These are phyloP conservation scores for Caenorhabditis sp. DNA, from an alignment of 2,888 invertebrate genomes.

Conservation along the genomic window DNA sequence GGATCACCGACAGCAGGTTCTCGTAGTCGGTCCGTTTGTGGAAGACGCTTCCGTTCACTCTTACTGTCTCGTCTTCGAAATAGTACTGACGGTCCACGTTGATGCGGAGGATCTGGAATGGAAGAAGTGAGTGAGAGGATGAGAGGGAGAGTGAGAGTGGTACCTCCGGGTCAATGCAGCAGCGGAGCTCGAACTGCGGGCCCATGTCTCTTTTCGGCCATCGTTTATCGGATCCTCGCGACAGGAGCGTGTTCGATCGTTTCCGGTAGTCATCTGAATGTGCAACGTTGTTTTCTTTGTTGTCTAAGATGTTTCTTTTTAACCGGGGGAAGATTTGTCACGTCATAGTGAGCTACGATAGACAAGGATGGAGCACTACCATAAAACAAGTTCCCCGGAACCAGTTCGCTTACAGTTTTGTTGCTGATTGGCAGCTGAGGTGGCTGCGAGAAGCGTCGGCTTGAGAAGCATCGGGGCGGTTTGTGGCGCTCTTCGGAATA, in stretches of 20 bases:
- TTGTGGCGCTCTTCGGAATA: constrained; percentile 30
- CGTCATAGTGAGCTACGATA: constrained; percentile 13
- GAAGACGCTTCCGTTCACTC: constrained; percentile 84
- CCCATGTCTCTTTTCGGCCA: constrained; percentile 59
- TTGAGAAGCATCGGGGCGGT: constrained; percentile 43
- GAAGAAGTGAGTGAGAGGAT: not conserved
- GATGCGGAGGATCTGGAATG: constrained; percentile 49
- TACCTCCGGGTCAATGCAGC: constrained; percentile 61
- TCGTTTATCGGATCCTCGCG: constrained; percentile 48
- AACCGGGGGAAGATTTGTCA: not conserved
- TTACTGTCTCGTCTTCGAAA: constrained; percentile 67
- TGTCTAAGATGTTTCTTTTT: too few relatives aligned
- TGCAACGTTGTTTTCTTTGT: constrained; percentile 23
- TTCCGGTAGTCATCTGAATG: constrained; percentile 58
- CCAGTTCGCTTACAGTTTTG: constrained; percentile 37
- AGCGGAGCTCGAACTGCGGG: constrained; percentile 59
- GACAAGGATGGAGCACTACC: too few relatives aligned
- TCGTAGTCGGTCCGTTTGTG: constrained; percentile 93
- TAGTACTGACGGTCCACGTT: constrained; percentile 64
- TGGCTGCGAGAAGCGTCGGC: constrained; percentile 48
- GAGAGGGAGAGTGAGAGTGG: not conserved
- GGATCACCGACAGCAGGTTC: constrained; percentile 90
- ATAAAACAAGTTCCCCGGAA: not conserved
- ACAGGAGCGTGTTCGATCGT: constrained; percentile 45
- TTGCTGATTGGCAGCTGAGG: constrained; percentile 39